A percentile compares a stretch with the other conserved stretches of the same genome.
These are phyloP conservation scores for Morpho deidamia DNA, from an alignment of 2,888 invertebrate species.

Conservation along the genomic window DNA sequence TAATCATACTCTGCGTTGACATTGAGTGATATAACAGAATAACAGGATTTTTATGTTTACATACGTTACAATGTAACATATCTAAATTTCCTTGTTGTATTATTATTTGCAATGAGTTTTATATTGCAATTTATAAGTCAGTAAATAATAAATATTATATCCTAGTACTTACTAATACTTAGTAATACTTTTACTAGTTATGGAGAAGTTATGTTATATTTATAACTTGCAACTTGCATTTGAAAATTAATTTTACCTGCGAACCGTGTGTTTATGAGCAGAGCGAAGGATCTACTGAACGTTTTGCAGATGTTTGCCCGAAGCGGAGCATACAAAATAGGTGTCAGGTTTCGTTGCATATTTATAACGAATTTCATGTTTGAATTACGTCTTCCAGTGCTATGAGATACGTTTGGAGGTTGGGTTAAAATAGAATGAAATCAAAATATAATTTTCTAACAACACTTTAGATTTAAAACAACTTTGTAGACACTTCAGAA, in stretches of 20 bases:
- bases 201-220: not conserved
- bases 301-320: constrained; percentile 11
- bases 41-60: too few species aligned
- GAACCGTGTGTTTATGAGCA: constrained; percentile 11
- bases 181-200: not conserved
- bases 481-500: too few species aligned
- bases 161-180: not conserved
- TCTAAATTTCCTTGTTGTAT: too few species aligned
- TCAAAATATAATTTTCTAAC: too few species aligned
- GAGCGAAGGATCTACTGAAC: constrained; percentile 19
- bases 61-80: too few species aligned
- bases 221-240: not conserved
- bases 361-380: constrained; percentile 64
- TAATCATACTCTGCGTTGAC: too few species aligned
- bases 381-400: constrained; percentile 33
- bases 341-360: constrained; percentile 70
- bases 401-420: too few species aligned
- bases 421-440: too few species aligned
- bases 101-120: too few species aligned
- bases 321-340: constrained; percentile 57
- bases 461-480: too few species aligned
- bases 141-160: not conserved
- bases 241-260: not conserved
- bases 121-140: not conserved
- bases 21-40: too few species aligned